Base-by-base conservation (phyloP, 2,113 vertebrate species). In the Theristicus caerulescens region DNA sequence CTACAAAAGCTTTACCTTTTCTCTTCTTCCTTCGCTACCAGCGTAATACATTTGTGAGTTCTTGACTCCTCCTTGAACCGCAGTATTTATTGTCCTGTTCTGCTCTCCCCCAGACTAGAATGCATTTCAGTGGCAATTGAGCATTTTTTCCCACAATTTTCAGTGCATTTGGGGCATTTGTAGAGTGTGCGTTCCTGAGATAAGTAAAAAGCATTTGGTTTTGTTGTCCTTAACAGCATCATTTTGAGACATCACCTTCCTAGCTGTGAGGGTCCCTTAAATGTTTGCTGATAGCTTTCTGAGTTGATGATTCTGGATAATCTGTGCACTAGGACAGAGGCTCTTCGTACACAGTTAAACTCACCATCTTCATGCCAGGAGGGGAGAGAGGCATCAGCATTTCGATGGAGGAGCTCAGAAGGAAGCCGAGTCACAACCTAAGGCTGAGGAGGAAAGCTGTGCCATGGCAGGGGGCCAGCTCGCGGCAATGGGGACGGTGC, bases 41-140 rank as follows among this genome's bases (percentile, higher is more conserved):
- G 66, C 2, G 5, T 89, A 95, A 93, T 24, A 38, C 58, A 52
- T 94, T 51, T 84, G 55, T 90, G 71, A 89, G 69, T 66, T 96
- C 78, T 89, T 97, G 93, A 94, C 71, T 94, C 36, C 69, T 95
- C 90, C 93, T 93, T 95, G 94, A 96, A 92, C 92, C 5, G 0
- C 40, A 18, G 40, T 72, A 72, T 96, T 70, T 94, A 93, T 93
- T 92, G 92, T 92, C 85, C 73, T 87, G 34, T 71, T 92, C 78
- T 90, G 54, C 86, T 93, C 82, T 95, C 66, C 70, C 58, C 74
- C 27, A 67, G 62, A 87, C 70, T 52, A 82, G 54, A 94, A 90
- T 40, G 3, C 32, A 22, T 93, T 87, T 93, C 74, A 42, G 55
- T 95, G 74, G 74, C 67, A 89, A 89, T 61, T 93, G 89, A 89